Base-by-base conservation (phyloP, 2,113 vertebrate species). In the Chaenogobius annularis region DNA sequence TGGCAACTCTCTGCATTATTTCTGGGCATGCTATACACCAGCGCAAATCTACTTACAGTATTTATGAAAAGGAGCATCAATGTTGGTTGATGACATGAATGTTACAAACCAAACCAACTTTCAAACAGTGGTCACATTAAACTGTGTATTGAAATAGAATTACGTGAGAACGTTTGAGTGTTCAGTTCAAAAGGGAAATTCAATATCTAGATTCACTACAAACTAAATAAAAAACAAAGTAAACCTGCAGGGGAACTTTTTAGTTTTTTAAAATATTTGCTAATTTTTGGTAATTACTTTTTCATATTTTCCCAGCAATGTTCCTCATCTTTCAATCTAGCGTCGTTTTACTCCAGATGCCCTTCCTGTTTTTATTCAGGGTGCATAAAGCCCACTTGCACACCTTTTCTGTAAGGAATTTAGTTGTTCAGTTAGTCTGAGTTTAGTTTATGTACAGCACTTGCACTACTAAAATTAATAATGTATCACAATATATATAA, bases 1-100 rank as follows among this genome's bases (percentile, higher is more conserved):
- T 70, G 83, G 80, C 77, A 76, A 83, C 75, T 47, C 66, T 64
- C 63, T 58, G 70, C 69, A 74, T 70, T 66, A 56, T 52, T 87
- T 80, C 73, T 62, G 67, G 82, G 87, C 87, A 92, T 91, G 90
- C 72, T 74, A 72, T 63, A n/a, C 40, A 11, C 59, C 26, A 59
- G 56, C 56, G 26, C 14, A 17, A 43, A 17, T 40, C 35, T n/a
- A n/a, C n/a, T 63, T 63, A 40, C 35, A 63, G 61, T 63, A n/a
- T 61, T n/a, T 20, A 40, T 63, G n/a, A n/a, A 63, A 19, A 43
- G 59, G 4, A n/a, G 8, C 35, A 61, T 35, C 26, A 61, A 12
- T 19, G 55, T 58, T 58, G 9, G 55, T 58, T 58, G 9, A 61
- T 35, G 26, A 35, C 59, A 40, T 37, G 26, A n/a, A 58, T 58